Conservation (phyloP, 2,888 invertebrate species). For the Brenthis hecate region DNA sequence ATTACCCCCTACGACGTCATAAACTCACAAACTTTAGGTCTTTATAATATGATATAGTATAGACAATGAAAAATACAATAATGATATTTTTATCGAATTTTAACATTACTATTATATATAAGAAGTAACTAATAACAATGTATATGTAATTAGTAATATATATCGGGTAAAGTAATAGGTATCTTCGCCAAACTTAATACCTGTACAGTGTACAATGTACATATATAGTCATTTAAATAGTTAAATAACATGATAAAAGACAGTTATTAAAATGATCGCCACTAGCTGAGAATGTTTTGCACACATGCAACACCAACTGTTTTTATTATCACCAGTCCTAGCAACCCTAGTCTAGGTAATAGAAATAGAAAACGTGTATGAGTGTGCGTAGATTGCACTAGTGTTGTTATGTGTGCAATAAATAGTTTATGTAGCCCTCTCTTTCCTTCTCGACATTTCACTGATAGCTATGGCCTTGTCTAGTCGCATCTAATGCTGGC, state of each 20-base stretch:
- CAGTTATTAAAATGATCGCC: constrained; percentile 5
- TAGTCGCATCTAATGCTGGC: constrained; percentile 82
- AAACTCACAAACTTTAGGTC: too few species aligned
- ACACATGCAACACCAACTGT: constrained; percentile 42
- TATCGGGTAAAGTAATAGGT: too few species aligned
- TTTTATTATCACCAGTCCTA: constrained; percentile 56
- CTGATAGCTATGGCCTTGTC: constrained; percentile 82
- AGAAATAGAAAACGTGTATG: constrained; percentile 73
- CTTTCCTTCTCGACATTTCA: constrained; percentile 82
- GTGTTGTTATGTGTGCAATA: constrained; percentile 78
- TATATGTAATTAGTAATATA: too few species aligned
- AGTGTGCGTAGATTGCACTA: constrained; percentile 76
- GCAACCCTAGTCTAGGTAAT: constrained; percentile 70
- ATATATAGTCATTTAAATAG: not conserved
- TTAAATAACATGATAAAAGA: constrained; percentile 8
- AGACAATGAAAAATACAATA: too few species aligned
- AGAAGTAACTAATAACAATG: too few species aligned
- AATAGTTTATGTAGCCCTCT: constrained; percentile 78
- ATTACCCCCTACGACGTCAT: too few species aligned
- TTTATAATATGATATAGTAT: too few species aligned
- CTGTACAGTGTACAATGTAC: too few species aligned
- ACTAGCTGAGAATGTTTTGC: constrained; percentile 14
- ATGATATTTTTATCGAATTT: too few species aligned
- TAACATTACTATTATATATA: too few species aligned
- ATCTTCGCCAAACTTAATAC: too few species aligned